Base-by-base conservation (phyloP, 2,113 vertebrate genomes). In the Piprites chloris region DNA sequence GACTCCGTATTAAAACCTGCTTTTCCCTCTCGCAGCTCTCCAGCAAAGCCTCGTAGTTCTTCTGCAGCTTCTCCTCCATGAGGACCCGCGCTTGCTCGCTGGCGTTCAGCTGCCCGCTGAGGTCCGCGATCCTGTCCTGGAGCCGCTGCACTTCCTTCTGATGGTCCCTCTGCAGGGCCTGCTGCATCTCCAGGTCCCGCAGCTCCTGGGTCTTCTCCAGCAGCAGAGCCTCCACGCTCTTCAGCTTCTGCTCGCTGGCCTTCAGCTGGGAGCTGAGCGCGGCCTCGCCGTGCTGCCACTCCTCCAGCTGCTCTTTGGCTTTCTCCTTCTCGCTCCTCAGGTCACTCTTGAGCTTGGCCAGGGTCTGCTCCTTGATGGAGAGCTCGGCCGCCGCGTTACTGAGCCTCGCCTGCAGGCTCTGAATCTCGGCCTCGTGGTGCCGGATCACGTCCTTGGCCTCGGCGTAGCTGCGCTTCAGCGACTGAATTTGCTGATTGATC, bases 141-240 rank as follows among this genome's bases (percentile, higher is more conserved):
- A 99, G 98, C 77, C 98, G 90, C 93, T 99, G 98, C 16, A 98
- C 98, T 91, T 99, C 99, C 82, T 98, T 98, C 87, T 98, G 97
- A 83, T 99, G 98, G 97, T 99, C 99, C 80, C 97, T 94, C 84
- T 99, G 99, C 83, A 99, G 93, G 2, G 98, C 98, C 97, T 99
- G 99, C 95, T 99, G 98, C 62, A 96, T 98, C 95, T 99, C 99
- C 75, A 99, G 96, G 81, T 99, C 98, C 79, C 98, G 96, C 30
- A 99, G 98, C 69, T 98, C 99, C 96, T 99, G 99, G 19, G 97
- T 99, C 96, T 98, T 99, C 95, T 99, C 98, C 33, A 99, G 95
- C 50, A 99, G 98, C 82, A 98, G 97, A 49, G 99, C 99, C 83
- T 99, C 99, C 0, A 98, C 98, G 1, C 97, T 98, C 93, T 98